Conservation (phyloP, 2,888 invertebrate genomes). For the Orthosia gothica region DNA sequence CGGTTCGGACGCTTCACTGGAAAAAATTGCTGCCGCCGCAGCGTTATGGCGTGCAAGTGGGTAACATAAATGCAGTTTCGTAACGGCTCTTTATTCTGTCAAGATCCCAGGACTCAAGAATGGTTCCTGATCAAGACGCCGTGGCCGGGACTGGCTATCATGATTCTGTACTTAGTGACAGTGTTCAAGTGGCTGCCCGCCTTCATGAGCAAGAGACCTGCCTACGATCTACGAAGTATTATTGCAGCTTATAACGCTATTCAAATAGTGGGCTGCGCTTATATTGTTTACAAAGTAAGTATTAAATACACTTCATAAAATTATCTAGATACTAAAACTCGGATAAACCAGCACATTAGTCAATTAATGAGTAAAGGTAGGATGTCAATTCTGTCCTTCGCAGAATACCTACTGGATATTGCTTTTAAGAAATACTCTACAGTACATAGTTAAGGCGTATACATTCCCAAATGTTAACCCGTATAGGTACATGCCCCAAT, state of each 20-base stretch:
- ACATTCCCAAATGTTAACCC: too few relatives aligned
- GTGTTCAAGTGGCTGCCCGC: slow-evolving; percentile 93
- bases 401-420: background rate
- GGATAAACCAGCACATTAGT: background rate
- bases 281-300: slow-evolving; percentile 92
- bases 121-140: slow-evolving; percentile 94
- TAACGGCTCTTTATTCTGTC: slow-evolving; percentile 42
- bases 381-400: background rate
- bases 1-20: too few relatives aligned
- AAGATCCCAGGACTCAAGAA: slow-evolving; percentile 93
- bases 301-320: background rate
- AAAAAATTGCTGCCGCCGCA: too few relatives aligned
- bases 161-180: slow-evolving; percentile 92
- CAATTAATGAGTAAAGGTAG: background rate
- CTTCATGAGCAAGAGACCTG: slow-evolving; percentile 93
- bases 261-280: slow-evolving; percentile 93
- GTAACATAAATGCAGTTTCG: too few relatives aligned
- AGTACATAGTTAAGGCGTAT: too few relatives aligned
- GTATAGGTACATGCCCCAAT: too few relatives aligned
- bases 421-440: too few relatives aligned
- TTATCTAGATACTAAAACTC: background rate
- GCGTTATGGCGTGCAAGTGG: too few relatives aligned
- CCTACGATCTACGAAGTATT: slow-evolving; percentile 92
- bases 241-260: slow-evolving; percentile 93
- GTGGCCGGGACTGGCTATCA: slow-evolving; percentile 92